These are phyloP conservation scores for Monarcha castaneiventris DNA, from an alignment of 2,113 vertebrate genomes.

Conservation along the genomic window DNA sequence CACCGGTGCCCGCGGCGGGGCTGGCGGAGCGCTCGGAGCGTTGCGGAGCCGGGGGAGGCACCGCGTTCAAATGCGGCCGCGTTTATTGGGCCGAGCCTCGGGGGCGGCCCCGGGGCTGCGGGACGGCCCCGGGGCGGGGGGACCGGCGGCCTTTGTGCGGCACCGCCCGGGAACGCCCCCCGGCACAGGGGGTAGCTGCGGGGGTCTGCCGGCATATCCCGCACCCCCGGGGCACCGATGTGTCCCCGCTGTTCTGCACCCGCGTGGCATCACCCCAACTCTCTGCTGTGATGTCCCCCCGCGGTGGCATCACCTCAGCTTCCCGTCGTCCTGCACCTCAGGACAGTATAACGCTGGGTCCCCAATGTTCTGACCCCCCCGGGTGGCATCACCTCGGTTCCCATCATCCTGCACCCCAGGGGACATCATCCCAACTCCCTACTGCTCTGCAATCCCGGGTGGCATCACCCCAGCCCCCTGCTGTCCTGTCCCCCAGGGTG, in stretches of 20 bases:
- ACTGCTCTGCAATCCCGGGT: background rate
- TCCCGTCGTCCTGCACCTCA: background rate
- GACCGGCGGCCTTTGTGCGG: slow-evolving; percentile 14
- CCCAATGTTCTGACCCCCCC: background rate
- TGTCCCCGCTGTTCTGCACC: background rate
- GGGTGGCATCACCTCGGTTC: background rate
- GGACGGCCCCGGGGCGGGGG: background rate
- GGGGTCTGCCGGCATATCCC: background rate
- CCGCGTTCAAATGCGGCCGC: slow-evolving; percentile 1
- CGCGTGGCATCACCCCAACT: fast-evolving
- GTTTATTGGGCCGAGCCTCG: slow-evolving; percentile 14
- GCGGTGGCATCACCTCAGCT: background rate
- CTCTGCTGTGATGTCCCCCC: background rate
- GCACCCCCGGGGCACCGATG: fast-evolving
- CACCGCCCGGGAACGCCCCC: background rate
- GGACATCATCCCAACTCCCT: background rate
- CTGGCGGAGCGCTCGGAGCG: background rate
- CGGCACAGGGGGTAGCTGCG: fast-evolving
- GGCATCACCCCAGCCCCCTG: background rate
- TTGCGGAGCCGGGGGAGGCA: background rate
- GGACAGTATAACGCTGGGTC: background rate
- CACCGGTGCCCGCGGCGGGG: background rate
- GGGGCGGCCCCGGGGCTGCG: background rate
- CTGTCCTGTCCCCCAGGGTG: background rate
- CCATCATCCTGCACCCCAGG: background rate